Percentiles rank a stretch among this genome's conserved stretches.
Conservation (phyloP, 2,113 vertebrate species). For the Holacanthus passer region DNA sequence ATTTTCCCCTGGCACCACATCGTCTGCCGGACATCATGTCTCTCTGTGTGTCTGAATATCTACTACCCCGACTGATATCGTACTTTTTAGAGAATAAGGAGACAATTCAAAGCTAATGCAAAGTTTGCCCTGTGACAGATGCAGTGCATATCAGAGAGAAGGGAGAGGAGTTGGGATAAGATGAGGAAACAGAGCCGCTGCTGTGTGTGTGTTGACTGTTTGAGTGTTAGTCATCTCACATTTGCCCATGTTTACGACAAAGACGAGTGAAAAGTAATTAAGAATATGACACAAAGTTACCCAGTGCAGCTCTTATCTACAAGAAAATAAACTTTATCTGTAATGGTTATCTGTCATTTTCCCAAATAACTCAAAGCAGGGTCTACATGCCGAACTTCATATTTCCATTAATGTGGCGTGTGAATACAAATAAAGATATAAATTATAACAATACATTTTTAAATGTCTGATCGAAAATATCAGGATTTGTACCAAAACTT, state of each 20-base stretch:
- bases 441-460: not conserved
- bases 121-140: slow-evolving; percentile 22
- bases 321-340: slow-evolving; percentile 26
- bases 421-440: not conserved
- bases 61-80: slow-evolving; percentile 5
- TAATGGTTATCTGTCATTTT: slow-evolving; percentile 39
- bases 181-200: slow-evolving; percentile 3
- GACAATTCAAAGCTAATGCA: slow-evolving; percentile 20
- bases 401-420: not conserved
- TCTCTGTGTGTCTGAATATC: slow-evolving; percentile 22
- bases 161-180: not conserved
- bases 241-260: slow-evolving; percentile 2
- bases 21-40: slow-evolving; percentile 53
- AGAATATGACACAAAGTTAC: slow-evolving; percentile 6
- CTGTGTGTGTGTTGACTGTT: not conserved
- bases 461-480: not conserved
- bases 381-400: not conserved
- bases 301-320: not conserved
- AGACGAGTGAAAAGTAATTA: slow-evolving; percentile 22
- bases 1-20: slow-evolving; percentile 64
- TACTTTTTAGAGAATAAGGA: slow-evolving; percentile 33
- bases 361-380: not conserved
- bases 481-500: not conserved
- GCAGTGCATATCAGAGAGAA: not conserved
- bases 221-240: slow-evolving; percentile 13